These are phyloP conservation scores for Calameuta filiformis DNA, from an alignment of 2,888 invertebrate genomes.

Conservation along the genomic window DNA sequence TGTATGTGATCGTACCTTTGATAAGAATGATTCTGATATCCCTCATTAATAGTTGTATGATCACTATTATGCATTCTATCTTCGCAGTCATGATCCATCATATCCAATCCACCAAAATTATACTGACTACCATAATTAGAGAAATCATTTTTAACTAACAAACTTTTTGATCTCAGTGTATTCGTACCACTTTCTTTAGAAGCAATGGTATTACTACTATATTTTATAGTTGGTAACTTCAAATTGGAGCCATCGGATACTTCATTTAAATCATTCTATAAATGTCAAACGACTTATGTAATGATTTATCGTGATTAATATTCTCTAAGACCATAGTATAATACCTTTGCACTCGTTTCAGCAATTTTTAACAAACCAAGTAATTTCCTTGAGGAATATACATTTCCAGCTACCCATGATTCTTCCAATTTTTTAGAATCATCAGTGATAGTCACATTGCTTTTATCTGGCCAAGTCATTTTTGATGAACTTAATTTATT, in stretches of 20 bases:
- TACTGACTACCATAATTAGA: constrained; percentile 11
- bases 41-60: background rate
- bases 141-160: constrained; percentile 10
- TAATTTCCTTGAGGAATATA: constrained; percentile 19
- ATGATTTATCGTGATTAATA: background rate
- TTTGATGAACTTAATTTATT: constrained; percentile 26
- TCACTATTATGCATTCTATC: constrained; percentile 2
- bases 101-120: background rate
- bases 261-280: constrained; percentile 12
- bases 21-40: constrained; percentile 2
- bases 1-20: background rate
- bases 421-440: constrained; percentile 9
- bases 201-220: constrained; percentile 12
- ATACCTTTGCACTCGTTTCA: constrained; percentile 2
- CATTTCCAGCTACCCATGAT: constrained; percentile 24
- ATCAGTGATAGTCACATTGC: constrained; percentile 13
- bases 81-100: constrained; percentile 6
- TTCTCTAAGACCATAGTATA: background rate
- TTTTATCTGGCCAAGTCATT: constrained; percentile 27
- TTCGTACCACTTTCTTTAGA: constrained; percentile 24
- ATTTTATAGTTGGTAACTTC: constrained; percentile 30
- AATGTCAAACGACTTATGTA: background rate
- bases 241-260: constrained; percentile 21
- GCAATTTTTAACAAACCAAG: constrained; percentile 2
- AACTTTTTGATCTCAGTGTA: background rate